These are phyloP conservation scores for Hypolimnas misippus DNA, from an alignment of 2,888 invertebrate genomes.

Conservation along the genomic window DNA sequence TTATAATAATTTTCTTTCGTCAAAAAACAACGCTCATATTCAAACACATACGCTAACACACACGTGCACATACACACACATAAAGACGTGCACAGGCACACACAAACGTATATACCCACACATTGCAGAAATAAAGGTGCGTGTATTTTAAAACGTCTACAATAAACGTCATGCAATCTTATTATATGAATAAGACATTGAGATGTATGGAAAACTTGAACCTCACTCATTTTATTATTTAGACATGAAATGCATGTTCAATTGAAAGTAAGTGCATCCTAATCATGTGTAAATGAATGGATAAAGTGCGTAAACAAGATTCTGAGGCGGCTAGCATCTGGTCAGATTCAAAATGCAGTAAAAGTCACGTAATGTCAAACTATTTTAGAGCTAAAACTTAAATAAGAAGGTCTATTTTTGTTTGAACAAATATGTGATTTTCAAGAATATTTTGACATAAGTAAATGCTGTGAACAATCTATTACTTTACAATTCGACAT, in stretches of 20 bases:
- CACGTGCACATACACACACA: background rate
- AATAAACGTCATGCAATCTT: slow-evolving; percentile 9
- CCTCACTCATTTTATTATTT: slow-evolving; percentile 4
- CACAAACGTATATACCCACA: background rate
- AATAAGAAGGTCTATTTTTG: background rate
- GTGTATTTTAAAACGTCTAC: background rate
- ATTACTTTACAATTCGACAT: background rate
- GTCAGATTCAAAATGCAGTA: background rate
- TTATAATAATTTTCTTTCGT: too few relatives aligned
- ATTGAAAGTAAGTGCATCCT: slow-evolving; percentile 8
- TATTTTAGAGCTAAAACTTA: background rate
- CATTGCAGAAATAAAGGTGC: background rate
- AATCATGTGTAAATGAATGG: slow-evolving; percentile 12
- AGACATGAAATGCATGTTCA: slow-evolving; percentile 10
- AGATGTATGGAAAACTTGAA: slow-evolving; percentile 6
- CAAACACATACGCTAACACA: background rate
- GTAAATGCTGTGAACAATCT: background rate
- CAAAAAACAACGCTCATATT: too few relatives aligned
- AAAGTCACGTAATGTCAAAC: background rate
- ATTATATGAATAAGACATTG: background rate
- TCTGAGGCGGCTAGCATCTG: background rate
- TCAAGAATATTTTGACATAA: background rate
- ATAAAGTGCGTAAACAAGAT: slow-evolving; percentile 10
- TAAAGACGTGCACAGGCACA: background rate
- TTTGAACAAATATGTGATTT: background rate